A percentile compares a stretch with the other conserved stretches of the same genome.
Conservation (phyloP, 2,888 invertebrate genomes). For the Drosophila pseudotalamancana region DNA sequence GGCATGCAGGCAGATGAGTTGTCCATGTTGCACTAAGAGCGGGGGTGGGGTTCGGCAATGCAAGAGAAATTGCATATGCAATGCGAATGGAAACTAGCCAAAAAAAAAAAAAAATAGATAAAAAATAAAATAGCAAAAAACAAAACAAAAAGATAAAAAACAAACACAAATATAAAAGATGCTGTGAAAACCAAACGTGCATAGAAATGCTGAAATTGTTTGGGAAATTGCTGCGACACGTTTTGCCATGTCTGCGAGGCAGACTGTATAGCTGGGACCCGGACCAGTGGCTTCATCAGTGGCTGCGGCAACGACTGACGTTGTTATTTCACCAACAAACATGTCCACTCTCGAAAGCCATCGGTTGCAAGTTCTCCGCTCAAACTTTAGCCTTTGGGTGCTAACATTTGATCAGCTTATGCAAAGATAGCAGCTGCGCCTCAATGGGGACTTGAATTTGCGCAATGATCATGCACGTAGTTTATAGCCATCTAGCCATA, state of each 20-base stretch:
- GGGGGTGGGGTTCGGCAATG: slow-evolving; percentile 9
- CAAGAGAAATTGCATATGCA: slow-evolving; percentile 74
- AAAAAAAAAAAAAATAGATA: slow-evolving; percentile 21
- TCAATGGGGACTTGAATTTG: slow-evolving; percentile 41
- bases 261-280: slow-evolving; percentile 6
- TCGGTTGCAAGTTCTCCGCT: slow-evolving; percentile 50
- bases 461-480: slow-evolving; percentile 55
- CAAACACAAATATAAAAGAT: slow-evolving; percentile 32
- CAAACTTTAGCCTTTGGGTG: slow-evolving; percentile 77
- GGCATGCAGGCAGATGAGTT: slow-evolving; percentile 66
- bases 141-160: slow-evolving; percentile 30
- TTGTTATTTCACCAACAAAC: slow-evolving; percentile 36
- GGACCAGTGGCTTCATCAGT: slow-evolving; percentile 24
- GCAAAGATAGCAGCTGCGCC: slow-evolving; percentile 55
- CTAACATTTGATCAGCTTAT: slow-evolving; percentile 60
- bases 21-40: slow-evolving; percentile 47
- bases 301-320: slow-evolving; percentile 30
- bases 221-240: slow-evolving; percentile 75
- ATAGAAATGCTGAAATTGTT: slow-evolving; percentile 69
- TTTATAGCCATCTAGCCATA: slow-evolving; percentile 15
- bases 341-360: slow-evolving; percentile 36
- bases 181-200: slow-evolving; percentile 58
- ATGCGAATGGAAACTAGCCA: slow-evolving; percentile 56
- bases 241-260: slow-evolving; percentile 59
- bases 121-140: too few relatives aligned